Evolutionary conservation across 2,888 invertebrate species (phyloP).

Genomic region (Axea sp.): DNA sequence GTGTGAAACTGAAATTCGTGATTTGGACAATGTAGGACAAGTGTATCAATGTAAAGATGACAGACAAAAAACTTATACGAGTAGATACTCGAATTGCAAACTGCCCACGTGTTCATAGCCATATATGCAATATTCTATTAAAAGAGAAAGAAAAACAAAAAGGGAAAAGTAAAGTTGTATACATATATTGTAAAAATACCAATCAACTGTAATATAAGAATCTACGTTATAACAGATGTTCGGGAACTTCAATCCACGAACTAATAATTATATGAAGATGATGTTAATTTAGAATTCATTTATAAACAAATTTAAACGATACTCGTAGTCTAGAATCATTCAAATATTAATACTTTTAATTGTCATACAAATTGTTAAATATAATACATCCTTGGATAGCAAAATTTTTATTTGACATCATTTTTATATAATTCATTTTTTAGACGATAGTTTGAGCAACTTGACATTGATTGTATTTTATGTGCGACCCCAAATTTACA

Average conservation of each 20-base stretch:
- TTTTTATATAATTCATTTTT: constrained; percentile 5
- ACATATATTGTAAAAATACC: constrained; percentile 59
- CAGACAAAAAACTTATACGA: constrained; percentile 49
- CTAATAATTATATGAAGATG: constrained; percentile 17
- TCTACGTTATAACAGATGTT: constrained; percentile 31
- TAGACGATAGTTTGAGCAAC: constrained; percentile 26
- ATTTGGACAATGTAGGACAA: constrained; percentile 30
- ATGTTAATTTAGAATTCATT: constrained; percentile 18
- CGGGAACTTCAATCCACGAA: background rate
- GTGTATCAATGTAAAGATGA: constrained; percentile 35
- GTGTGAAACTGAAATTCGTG: constrained; percentile 31
- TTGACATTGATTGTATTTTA: constrained; percentile 15
- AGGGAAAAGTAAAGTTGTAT: constrained; percentile 45
- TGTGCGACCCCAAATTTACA: constrained; percentile 19
- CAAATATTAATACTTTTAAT: too few relatives aligned
- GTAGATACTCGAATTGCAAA: constrained; percentile 71
- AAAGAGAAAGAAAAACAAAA: constrained; percentile 3
- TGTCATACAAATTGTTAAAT: too few relatives aligned
- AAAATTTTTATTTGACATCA: too few relatives aligned
- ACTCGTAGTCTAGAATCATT: too few relatives aligned
- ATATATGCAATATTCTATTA: constrained; percentile 58
- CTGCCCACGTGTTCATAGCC: constrained; percentile 78
- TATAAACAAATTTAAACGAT: too few relatives aligned
- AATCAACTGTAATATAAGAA: constrained; percentile 54
- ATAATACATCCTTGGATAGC: too few relatives aligned